A percentile compares a stretch with the other conserved stretches of the same genome.
Conservation (phyloP, 2,888 invertebrate species). For the Plemyria rubiginata region DNA sequence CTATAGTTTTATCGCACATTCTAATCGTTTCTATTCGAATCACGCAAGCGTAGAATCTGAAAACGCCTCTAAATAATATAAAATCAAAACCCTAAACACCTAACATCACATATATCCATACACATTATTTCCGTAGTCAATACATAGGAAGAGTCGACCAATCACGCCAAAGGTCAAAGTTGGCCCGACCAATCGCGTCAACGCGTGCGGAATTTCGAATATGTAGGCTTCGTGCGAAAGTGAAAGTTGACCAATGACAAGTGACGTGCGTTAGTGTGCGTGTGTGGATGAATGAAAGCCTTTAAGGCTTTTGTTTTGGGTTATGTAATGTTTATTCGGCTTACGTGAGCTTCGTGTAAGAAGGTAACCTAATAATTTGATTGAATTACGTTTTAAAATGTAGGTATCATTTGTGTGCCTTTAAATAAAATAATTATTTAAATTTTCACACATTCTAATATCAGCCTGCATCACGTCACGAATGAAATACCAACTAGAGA, state of each 20-base stretch:
- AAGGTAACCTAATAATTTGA: slow-evolving; percentile 10
- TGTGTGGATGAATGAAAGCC: slow-evolving; percentile 53
- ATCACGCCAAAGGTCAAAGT: slow-evolving; percentile 75
- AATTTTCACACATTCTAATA: too few relatives aligned
- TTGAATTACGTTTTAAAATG: slow-evolving; percentile 2
- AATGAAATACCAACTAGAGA: too few relatives aligned
- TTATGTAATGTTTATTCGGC: slow-evolving; percentile 34
- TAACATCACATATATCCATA: slow-evolving; percentile 42
- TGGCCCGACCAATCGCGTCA: slow-evolving; percentile 64
- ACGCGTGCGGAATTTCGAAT: slow-evolving; percentile 70
- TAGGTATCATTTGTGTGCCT: too few relatives aligned
- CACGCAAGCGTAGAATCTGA: slow-evolving; percentile 29
- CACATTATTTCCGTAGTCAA: slow-evolving; percentile 44
- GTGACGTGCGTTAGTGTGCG: slow-evolving; percentile 59
- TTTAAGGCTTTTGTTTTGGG: slow-evolving; percentile 38
- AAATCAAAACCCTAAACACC: slow-evolving; percentile 40
- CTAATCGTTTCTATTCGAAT: not conserved
- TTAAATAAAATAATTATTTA: too few relatives aligned
- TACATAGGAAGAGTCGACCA: slow-evolving; percentile 53
- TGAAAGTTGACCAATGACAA: slow-evolving; percentile 77
- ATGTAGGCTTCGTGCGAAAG: slow-evolving; percentile 79
- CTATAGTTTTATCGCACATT: not conserved
- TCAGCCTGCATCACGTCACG: too few relatives aligned
- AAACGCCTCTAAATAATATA: slow-evolving; percentile 41
- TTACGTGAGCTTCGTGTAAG: slow-evolving; percentile 14